These are phyloP conservation scores for Ostrea edulis DNA, from an alignment of 1,140 invertebrate species.

Conservation along the genomic window DNA sequence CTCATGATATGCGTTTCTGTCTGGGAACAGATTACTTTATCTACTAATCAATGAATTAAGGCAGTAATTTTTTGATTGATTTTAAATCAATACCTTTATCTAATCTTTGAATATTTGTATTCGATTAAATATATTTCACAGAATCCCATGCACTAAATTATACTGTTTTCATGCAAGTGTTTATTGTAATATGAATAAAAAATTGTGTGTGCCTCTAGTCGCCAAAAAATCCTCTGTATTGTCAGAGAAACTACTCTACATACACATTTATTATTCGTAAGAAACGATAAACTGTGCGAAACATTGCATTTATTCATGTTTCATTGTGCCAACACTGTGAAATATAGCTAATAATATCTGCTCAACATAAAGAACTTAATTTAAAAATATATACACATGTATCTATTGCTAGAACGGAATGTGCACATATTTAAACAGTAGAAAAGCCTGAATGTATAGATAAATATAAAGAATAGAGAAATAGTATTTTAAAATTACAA, in stretches of 20 bases:
- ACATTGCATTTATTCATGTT: background rate
- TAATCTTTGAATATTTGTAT: background rate
- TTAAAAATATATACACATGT: background rate
- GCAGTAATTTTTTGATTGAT: background rate
- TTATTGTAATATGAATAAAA: background rate
- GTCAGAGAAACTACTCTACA: background rate
- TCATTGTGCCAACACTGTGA: background rate
- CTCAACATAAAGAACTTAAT: constrained; percentile 10
- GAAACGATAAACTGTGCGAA: background rate
- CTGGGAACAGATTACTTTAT: background rate
- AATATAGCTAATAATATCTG: background rate
- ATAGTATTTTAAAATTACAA: background rate
- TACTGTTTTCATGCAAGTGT: background rate
- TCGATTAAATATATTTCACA: background rate
- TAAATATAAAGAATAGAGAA: background rate
- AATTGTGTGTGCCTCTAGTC: background rate
- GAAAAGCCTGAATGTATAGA: background rate
- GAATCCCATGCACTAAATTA: background rate
- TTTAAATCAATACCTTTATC: background rate
- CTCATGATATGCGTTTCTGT: background rate
- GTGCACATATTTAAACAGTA: background rate
- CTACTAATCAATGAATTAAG: background rate
- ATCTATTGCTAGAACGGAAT: background rate
- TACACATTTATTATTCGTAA: background rate
- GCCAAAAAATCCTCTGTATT: background rate